phyloP scores from a whole-genome alignment of 1,140 invertebrate species.

The Panagrolaimus sp. region DNA sequence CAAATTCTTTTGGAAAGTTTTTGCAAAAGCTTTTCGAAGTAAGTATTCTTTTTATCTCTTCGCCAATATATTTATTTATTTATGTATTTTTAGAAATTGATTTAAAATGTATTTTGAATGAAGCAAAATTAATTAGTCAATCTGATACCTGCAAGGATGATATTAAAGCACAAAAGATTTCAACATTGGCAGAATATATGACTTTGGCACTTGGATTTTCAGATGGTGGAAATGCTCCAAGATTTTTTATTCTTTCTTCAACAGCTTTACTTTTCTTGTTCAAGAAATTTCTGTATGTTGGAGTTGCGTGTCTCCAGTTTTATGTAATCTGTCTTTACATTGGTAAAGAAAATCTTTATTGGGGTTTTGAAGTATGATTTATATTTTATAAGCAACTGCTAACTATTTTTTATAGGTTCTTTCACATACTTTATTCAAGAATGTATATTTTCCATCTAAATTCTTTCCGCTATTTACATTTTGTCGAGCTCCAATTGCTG shows the following conservation, averaged over 20 bases:
- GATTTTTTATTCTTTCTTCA: neutral
- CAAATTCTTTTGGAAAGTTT: too few species aligned
- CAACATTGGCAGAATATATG: neutral
- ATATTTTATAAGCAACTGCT: too few species aligned
- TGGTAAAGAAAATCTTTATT: neutral
- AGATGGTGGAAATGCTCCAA: neutral
- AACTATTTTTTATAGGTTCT: too few species aligned
- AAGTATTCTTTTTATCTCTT: too few species aligned
- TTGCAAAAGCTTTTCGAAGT: too few species aligned
- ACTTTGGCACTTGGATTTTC: neutral
- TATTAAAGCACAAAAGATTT: neutral
- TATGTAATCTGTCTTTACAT: neutral
- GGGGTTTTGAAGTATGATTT: neutral
- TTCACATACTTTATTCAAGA: too few species aligned
- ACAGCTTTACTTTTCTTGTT: neutral
- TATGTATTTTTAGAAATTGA: neutral
- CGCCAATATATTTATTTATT: too few species aligned
- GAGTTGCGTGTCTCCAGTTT: neutral
- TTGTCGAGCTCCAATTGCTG: neutral
- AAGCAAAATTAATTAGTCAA: neutral
- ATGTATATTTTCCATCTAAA: neutral
- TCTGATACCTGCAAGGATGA: neutral
- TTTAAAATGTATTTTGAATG: neutral
- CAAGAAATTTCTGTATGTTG: slow-evolving; percentile 2
- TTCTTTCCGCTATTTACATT: neutral